Percentiles rank a stretch among this genome's conserved stretches.
These are phyloP conservation scores for Ophioninae sp. DNA, from an alignment of 2,888 invertebrate genomes.

Conservation along the genomic window DNA sequence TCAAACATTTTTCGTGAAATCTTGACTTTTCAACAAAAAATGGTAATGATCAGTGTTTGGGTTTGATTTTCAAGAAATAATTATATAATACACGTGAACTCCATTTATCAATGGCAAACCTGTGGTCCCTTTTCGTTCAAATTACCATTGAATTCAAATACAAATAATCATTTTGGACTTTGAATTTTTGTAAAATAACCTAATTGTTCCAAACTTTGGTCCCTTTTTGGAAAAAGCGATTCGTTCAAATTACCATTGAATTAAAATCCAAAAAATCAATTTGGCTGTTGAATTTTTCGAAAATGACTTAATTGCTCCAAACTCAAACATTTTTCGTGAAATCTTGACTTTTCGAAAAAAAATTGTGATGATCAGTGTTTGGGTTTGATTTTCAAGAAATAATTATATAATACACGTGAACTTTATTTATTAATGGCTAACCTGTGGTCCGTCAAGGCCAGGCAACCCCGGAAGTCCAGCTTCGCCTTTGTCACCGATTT, in stretches of 20 bases:
- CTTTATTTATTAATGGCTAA: conserved; percentile 40
- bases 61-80: too few species aligned
- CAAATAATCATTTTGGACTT: not conserved
- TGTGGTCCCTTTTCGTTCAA: too few species aligned
- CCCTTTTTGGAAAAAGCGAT: conserved; percentile 71
- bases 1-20: not conserved
- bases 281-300: not conserved
- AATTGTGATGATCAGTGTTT: too few species aligned
- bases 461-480: conserved; percentile 82
- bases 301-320: not conserved
- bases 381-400: too few species aligned
- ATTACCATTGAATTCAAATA: too few species aligned
- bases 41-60: too few species aligned
- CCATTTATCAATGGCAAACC: too few species aligned
- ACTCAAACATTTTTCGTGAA: not conserved
- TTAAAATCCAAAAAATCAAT: too few species aligned
- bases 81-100: too few species aligned
- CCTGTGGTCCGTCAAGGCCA: conserved; percentile 77
- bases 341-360: not conserved
- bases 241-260: not conserved
- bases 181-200: not conserved
- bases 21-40: not conserved
- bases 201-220: conserved; percentile 62
- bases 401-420: too few species aligned
- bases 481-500: conserved; percentile 80